Evolutionary conservation across 2,888 invertebrate genomes (phyloP).

Genomic region (Drosophila flavopinicola): DNA sequence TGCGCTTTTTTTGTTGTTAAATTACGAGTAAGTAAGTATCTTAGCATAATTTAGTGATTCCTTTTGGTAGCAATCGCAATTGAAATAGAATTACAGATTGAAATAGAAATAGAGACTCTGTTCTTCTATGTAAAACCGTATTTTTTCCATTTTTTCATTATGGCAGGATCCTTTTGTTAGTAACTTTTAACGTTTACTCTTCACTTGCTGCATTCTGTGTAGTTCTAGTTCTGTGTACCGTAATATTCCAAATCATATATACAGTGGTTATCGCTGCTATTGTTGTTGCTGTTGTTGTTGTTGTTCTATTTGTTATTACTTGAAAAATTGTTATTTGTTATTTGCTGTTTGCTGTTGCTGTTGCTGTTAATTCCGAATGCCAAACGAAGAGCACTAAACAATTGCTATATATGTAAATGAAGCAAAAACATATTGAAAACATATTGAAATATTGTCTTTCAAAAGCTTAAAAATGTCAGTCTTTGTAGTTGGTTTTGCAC

Average conservation of each 20-base stretch:
- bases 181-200: conserved; percentile 73
- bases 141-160: conserved; percentile 68
- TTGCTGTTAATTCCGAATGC: conserved; percentile 37
- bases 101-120: conserved; percentile 43
- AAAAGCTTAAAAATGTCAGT: conserved; percentile 85
- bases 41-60: conserved; percentile 44
- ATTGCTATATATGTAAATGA: conserved; percentile 47
- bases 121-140: conserved; percentile 71
- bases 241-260: conserved; percentile 20
- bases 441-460: conserved; percentile 84
- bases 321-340: conserved; percentile 14
- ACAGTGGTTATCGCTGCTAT: conserved; percentile 3
- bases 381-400: conserved; percentile 50
- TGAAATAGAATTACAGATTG: conserved; percentile 25
- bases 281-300: conserved; percentile 11
- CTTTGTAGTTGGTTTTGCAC: conserved; percentile 82
- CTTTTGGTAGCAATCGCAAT: conserved; percentile 24
- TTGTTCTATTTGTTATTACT: conserved; percentile 13
- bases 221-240: conserved; percentile 38
- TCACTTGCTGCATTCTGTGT: conserved; percentile 43
- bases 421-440: conserved; percentile 66
- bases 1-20: conserved; percentile 15
- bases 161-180: conserved; percentile 81
- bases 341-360: conserved; percentile 16
- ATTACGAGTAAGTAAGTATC: conserved; percentile 31